These are phyloP conservation scores for Geopemphigus sp. DNA, from an alignment of 1,140 invertebrate genomes.

Conservation along the genomic window DNA sequence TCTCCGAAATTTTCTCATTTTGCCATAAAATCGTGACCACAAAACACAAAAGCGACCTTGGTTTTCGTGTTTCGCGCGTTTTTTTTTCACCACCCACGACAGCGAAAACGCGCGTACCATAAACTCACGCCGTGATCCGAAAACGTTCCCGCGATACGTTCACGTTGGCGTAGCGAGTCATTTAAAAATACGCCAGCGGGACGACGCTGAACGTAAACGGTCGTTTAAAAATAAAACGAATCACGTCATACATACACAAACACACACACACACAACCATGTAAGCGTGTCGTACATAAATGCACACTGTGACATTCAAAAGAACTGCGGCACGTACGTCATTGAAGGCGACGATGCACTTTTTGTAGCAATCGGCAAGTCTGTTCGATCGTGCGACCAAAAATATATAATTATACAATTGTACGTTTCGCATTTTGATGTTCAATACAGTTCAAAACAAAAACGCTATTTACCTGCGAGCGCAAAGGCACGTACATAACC, in stretches of 20 bases:
- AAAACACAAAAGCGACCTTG: constrained; percentile 6
- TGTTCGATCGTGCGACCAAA: too few relatives aligned
- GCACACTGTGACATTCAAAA: constrained; percentile 31
- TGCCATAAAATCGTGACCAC: background rate
- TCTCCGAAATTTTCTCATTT: background rate
- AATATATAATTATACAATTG: too few relatives aligned
- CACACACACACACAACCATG: too few relatives aligned
- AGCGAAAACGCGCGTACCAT: too few relatives aligned
- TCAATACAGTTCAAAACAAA: too few relatives aligned
- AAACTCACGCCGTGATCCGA: too few relatives aligned
- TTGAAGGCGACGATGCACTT: background rate
- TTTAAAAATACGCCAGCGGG: constrained; percentile 27
- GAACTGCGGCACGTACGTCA: constrained; percentile 23
- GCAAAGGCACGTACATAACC: too few relatives aligned
- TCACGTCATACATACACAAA: too few relatives aligned
- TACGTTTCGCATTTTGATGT: too few relatives aligned
- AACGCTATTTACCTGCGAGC: too few relatives aligned
- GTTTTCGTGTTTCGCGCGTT: background rate
- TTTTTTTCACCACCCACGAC: background rate
- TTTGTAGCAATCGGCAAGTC: too few relatives aligned
- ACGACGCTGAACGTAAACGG: background rate
- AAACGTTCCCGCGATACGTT: constrained; percentile 2
- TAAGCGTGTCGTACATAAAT: background rate
- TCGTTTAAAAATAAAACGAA: constrained; percentile 23
- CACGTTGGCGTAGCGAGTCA: background rate